These are phyloP conservation scores for Elephas maximus DNA, from an alignment of 2,113 vertebrate genomes.

Conservation along the genomic window DNA sequence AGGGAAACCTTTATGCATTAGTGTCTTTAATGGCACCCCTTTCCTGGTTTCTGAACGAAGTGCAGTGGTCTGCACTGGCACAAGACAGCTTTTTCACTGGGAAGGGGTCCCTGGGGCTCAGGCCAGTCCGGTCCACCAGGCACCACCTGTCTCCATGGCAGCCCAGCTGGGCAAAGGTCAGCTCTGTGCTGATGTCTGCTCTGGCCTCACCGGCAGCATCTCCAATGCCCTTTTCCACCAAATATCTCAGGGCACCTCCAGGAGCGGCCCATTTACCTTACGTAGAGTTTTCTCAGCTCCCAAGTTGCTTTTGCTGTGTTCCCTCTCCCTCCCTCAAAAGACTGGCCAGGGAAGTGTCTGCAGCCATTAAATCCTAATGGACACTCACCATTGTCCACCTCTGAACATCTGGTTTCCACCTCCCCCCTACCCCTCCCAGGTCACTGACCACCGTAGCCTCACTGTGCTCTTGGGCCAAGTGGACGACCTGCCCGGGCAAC, in stretches of 20 bases:
- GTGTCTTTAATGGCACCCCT: background rate
- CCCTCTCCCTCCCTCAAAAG: background rate
- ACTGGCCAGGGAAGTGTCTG: no score
- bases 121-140: background rate
- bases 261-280: background rate
- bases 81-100: background rate
- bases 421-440: no score
- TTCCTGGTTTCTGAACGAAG: background rate
- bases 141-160: no score
- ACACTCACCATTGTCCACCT: no score
- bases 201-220: background rate
- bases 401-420: background rate
- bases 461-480: background rate
- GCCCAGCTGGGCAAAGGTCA: background rate
- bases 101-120: background rate
- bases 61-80: background rate
- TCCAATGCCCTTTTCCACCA: background rate
- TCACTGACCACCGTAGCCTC: no score
- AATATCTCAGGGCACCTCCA: background rate
- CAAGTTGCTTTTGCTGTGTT: background rate
- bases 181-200: background rate
- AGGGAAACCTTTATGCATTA: fast-evolving
- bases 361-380: background rate
- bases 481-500: background rate
- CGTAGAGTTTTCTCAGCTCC: background rate